Evolutionary conservation across 2,113 vertebrate species (phyloP), one percentile per base, ranked within the genome.

Genomic region (Cinclus mexicanus): DNA sequence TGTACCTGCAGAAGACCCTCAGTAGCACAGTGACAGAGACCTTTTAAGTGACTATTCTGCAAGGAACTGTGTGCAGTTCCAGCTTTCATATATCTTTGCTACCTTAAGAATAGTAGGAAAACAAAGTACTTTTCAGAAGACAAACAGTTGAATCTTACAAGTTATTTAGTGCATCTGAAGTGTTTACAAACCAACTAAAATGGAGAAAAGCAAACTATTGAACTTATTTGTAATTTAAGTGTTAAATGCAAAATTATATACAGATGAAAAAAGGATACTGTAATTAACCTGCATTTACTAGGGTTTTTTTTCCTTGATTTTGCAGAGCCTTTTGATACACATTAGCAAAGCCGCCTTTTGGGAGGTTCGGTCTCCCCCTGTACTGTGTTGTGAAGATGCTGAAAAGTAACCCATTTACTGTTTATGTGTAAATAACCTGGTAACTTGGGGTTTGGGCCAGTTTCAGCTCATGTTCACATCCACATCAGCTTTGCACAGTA

Each of bases 371-470:
- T 91, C 97, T 98, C 96, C 97, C 67, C 4, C 6, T 84, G 95
- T 98, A 97, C 96, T 98, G 96, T 98, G 97, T 61, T 95, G 96
- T 96, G 97, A 97, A 98, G 97, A 98, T 96, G 97, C 96, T 97
- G 97, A 97, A 97, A 96, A 95, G 69, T 97, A 98, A 97, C 97
- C 97, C 91, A 55, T 98, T 98, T 98, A 98, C 98, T 98, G 97
- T 98, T 96, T 98, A 74, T 96, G 84, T 99, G 98, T 99, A 98
- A 98, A 98, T 98, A 98, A 97, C 90, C 92, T 95, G 91, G 97
- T 98, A 97, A 97, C 90, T 72, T 95, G 94, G 83, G 41, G 84
- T 95, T 89, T 93, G 96, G 97, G 97, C 94, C 94, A 60, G 94
- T 95, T 96, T 93, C 97, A 97, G 97, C 97, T 97, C 78, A 59